Evolutionary conservation across 2,797 vertebrate species (phyloP).

Genomic region (Lutjanus argentimaculatus): DNA sequence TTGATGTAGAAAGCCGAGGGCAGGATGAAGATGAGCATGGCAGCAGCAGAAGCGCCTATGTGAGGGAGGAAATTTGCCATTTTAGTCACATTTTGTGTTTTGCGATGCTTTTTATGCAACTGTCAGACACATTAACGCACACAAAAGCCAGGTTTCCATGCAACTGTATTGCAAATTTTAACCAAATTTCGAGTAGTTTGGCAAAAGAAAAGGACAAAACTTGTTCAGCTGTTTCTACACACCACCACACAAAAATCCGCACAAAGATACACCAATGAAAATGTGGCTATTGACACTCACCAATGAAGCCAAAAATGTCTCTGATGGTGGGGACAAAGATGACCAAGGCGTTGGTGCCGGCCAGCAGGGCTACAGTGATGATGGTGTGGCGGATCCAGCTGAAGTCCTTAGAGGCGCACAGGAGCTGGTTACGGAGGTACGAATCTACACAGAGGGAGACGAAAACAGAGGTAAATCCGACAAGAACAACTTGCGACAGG

Average conservation of each 20-base stretch:
- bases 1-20: slow-evolving; percentile 98
- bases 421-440: slow-evolving; percentile 93
- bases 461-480: not conserved
- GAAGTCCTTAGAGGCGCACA: slow-evolving; percentile 91
- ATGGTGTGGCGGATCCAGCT: slow-evolving; percentile 92
- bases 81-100: not conserved
- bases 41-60: slow-evolving; percentile 93
- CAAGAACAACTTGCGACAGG: rapidly evolving
- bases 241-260: too few species aligned
- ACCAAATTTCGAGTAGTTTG: too few species aligned
- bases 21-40: slow-evolving; percentile 98
- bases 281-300: slow-evolving; percentile 76
- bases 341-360: slow-evolving; percentile 90
- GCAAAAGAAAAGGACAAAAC: too few species aligned
- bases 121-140: not conserved
- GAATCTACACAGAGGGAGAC: slow-evolving; percentile 86
- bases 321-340: slow-evolving; percentile 96
- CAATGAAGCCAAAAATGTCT: slow-evolving; percentile 97
- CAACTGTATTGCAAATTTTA: too few species aligned
- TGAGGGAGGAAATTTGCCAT: not conserved
- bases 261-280: too few species aligned
- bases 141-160: too few species aligned
- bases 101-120: not conserved
- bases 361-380: slow-evolving; percentile 90
- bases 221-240: too few species aligned